phyloP scores from a whole-genome alignment of 2,888 invertebrate genomes.

The Oxycera nigricornis region DNA sequence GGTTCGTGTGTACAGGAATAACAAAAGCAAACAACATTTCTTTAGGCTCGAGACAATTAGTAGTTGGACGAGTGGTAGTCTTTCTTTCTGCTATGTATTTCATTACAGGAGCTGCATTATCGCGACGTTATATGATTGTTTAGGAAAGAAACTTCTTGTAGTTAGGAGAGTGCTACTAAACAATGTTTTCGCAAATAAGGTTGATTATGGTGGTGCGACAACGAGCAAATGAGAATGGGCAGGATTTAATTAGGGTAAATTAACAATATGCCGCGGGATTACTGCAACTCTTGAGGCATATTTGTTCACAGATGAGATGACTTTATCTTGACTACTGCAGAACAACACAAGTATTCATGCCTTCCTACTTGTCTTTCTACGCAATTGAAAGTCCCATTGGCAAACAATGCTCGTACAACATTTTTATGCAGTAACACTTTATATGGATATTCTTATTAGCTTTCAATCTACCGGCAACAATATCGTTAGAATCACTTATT shows the following conservation, averaged over 20 bases:
- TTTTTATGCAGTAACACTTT: no score
- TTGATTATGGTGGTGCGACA: no score
- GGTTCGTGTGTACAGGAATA: neutral
- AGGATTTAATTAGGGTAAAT: neutral
- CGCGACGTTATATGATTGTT: neutral
- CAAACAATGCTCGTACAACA: no score
- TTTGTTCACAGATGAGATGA: no score
- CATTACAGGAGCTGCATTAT: neutral
- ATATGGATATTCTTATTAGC: no score
- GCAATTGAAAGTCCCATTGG: no score
- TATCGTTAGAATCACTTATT: no score
- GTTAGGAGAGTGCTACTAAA: neutral
- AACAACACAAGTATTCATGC: no score
- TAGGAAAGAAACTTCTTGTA: neutral
- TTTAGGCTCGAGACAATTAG: conserved; percentile 5
- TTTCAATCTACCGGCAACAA: no score
- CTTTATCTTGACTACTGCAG: no score
- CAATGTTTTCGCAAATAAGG: neutral
- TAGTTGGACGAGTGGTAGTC: conserved; percentile 13
- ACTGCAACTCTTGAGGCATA: conserved; percentile 7
- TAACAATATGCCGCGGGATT: neutral
- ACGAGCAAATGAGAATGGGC: neutral
- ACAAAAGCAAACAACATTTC: neutral
- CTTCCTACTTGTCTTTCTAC: no score
- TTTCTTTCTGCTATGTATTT: conserved; percentile 3